Percentiles rank a stretch among this genome's conserved stretches.
Conservation (phyloP, 2,797 vertebrate species). For the Pipistrellus pygmaeus region DNA sequence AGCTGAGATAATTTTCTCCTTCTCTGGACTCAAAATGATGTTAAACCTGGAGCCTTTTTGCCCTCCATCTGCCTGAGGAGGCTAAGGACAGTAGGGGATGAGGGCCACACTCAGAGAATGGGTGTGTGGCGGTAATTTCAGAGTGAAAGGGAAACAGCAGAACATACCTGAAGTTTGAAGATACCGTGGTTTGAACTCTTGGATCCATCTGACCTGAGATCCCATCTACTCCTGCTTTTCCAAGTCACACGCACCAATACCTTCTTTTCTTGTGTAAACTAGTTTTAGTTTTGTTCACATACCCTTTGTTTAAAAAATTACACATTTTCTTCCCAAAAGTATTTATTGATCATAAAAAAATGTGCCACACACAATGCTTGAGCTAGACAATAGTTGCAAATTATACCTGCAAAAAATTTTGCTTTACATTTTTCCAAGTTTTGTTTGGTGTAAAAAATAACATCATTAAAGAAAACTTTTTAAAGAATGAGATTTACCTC, state of each 20-base stretch:
- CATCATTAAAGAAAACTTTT: not conserved
- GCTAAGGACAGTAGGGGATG: not conserved
- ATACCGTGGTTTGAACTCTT: not conserved
- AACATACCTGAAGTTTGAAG: not conserved
- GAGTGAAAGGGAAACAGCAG: not conserved
- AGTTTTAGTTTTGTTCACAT: constrained; percentile 31
- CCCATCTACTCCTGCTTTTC: not conserved
- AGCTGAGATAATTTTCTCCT: not conserved
- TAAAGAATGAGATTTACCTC: not conserved
- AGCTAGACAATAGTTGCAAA: not conserved
- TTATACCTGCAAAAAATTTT: not conserved
- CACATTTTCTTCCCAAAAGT: constrained; percentile 6
- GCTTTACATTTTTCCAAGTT: not conserved
- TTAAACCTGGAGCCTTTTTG: not conserved
- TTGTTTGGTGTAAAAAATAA: constrained; percentile 12
- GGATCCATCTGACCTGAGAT: not conserved
- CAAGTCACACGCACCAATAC: not conserved
- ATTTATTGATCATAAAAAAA: constrained; percentile 9
- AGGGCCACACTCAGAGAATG: not conserved
- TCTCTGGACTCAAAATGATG: not conserved
- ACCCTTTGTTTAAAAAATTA: not conserved
- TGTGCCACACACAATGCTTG: not conserved
- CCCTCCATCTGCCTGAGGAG: not conserved
- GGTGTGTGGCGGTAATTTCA: not conserved
- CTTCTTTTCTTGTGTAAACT: not conserved